Conservation (phyloP, 2,113 vertebrate species). For the Gnathonemus echidnorhynchus region DNA sequence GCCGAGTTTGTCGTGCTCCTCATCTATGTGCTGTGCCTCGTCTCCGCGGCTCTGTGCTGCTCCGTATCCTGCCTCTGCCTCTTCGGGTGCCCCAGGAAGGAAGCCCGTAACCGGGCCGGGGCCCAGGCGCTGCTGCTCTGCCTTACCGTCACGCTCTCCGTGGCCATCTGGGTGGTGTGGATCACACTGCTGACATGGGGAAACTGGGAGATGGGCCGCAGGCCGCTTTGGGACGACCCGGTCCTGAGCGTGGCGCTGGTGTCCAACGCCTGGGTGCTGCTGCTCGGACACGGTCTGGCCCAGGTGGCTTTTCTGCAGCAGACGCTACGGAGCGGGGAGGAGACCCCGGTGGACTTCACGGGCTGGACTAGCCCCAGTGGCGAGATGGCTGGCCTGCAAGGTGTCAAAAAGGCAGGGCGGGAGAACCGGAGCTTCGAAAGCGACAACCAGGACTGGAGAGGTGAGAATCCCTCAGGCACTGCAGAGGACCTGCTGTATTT, state of each 20-base stretch:
- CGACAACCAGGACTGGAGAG: conserved; percentile 39
- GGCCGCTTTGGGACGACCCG: conserved; percentile 71
- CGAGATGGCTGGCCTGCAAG: conserved; percentile 33
- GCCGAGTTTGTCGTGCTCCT: conserved; percentile 78
- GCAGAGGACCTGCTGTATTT: background rate
- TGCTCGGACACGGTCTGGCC: conserved; percentile 65
- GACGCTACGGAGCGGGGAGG: conserved; percentile 35
- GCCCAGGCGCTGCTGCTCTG: conserved; percentile 60
- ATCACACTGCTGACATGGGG: conserved; percentile 68
- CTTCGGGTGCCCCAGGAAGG: conserved; percentile 40
- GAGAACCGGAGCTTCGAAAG: conserved; percentile 58
- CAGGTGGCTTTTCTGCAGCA: conserved; percentile 69
- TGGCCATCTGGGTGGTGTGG: conserved; percentile 77
- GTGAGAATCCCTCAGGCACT: conserved; percentile 34
- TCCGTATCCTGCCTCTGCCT: conserved; percentile 58
- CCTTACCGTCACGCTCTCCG: conserved; percentile 67
- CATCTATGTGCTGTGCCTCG: conserved; percentile 77
- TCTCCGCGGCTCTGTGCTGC: conserved; percentile 58
- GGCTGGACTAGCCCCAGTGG: conserved; percentile 52
- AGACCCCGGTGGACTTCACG: conserved; percentile 45
- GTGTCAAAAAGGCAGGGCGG: conserved; percentile 39
- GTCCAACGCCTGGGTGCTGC: conserved; percentile 77
- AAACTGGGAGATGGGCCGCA: conserved; percentile 37
- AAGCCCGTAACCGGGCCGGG: conserved; percentile 56
- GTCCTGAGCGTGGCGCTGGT: conserved; percentile 71